Percentiles rank a stretch among this genome's conserved stretches.
Evolutionary conservation across 2,888 invertebrate genomes (phyloP).

Genomic region (Dione vanillae): DNA sequence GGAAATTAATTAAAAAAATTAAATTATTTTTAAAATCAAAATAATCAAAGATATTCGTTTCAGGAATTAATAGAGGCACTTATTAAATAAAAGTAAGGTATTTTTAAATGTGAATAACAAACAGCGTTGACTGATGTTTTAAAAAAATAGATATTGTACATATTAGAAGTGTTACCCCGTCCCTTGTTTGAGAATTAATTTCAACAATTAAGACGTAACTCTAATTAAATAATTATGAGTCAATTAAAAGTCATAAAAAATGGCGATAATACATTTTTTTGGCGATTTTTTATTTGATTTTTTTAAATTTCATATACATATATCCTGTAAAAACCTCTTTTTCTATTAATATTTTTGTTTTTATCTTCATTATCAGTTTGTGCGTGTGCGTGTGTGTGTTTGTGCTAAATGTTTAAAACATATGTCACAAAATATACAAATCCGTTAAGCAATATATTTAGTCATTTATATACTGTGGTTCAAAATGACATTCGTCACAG

Average conservation of each 20-base stretch:
- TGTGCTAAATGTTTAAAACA: background rate
- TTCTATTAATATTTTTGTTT: background rate
- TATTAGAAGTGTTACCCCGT: background rate
- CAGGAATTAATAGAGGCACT: constrained; percentile 25
- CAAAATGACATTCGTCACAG: background rate
- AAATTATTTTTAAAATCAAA: no score
- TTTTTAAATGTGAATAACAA: background rate
- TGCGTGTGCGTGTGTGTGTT: background rate
- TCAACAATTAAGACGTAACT: background rate
- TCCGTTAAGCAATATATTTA: background rate
- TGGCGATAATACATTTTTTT: background rate
- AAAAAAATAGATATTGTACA: background rate
- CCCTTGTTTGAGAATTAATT: background rate
- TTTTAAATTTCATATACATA: background rate
- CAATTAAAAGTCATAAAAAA: background rate
- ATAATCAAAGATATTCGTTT: constrained; percentile 2
- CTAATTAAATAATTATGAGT: no score
- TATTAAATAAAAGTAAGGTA: constrained; percentile 14
- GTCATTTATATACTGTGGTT: constrained; percentile 4
- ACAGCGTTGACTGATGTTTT: background rate
- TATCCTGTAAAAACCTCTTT: constrained; percentile 5
- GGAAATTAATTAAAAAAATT: background rate
- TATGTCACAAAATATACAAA: background rate
- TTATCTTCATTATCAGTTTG: background rate
- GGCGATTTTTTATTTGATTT: background rate